Base-by-base conservation (phyloP, 2,888 invertebrate species). In the Tipula lateralis region DNA sequence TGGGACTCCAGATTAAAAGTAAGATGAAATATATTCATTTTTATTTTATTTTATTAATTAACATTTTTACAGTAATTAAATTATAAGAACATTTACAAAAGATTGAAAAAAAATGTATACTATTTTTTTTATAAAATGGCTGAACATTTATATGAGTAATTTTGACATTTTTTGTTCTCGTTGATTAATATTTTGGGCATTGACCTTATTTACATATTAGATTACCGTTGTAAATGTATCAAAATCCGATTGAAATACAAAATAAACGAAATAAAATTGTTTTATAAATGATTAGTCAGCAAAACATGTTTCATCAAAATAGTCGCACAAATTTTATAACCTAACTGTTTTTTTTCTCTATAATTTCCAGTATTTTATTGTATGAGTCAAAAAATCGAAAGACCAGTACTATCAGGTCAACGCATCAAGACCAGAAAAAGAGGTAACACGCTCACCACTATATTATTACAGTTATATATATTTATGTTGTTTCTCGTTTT, bases 331-430 rank as follows among this genome's bases (percentile, higher is more conserved):
- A 16, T 34, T 7, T 83, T 36, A 19, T 83, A 83, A 34, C 24
- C 4, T 36, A 83, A 83, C 32, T 32, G 80, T 86, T 86, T 88
- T 86, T 86, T 88, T 85, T 89, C 90, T 90, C 86, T 90, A 88
- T 66, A 24, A 66, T 88, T 93, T 93, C 87, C 92, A 95, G 95
- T 94, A 93, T 94, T 93, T 94, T 93, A 93, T 97, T 98, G 97
- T 97, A 98, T 98, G 98, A 98, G 97, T 98, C 98, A 98, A 94
- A 98, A 98, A 96, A 96, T 95, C 94, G 98, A 98, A 97, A 97
- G 98, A 96, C 98, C 98, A 95, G 96, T 97, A 95, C 94, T 98
- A 95, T 97, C 97, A 95, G 98, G 98, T 96, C 98, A 98, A 94
- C 97, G 98, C 94, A 98, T 98, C 94, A 98, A 98, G 97, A 98